These are phyloP conservation scores for Emydocephalus ijimae DNA, from an alignment of 2,113 vertebrate genomes.

Conservation along the genomic window DNA sequence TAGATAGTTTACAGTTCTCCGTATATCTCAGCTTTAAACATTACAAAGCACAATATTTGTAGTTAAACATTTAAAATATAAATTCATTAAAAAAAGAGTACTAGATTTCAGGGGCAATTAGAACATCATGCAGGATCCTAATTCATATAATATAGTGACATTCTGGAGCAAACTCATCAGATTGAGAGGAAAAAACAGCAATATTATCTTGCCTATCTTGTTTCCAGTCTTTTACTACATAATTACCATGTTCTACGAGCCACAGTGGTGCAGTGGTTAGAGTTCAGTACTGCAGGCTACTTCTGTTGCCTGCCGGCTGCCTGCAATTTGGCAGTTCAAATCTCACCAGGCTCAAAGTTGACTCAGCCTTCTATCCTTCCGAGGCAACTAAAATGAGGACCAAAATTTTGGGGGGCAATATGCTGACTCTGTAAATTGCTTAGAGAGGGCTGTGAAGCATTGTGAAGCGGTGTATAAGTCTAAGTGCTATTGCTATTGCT, in stretches of 20 bases:
- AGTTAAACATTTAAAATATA: neutral
- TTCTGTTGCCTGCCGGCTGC: too few species aligned
- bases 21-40: neutral
- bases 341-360: too few species aligned
- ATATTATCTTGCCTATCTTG: neutral
- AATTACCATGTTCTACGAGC: neutral
- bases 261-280: too few species aligned
- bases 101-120: neutral
- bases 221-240: neutral
- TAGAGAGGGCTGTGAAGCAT: too few species aligned
- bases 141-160: neutral
- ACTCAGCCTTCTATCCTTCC: too few species aligned
- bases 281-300: too few species aligned
- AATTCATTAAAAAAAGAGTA: neutral
- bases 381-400: too few species aligned
- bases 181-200: neutral
- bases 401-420: too few species aligned
- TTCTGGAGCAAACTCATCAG: neutral
- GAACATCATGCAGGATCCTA: neutral
- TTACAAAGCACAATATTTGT: neutral
- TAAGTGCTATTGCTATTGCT: too few species aligned
- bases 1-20: neutral
- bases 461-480: too few species aligned
- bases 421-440: too few species aligned
- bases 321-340: too few species aligned